Conservation (phyloP, 2,797 vertebrate species). For the Chrysocyon brachyurus region DNA sequence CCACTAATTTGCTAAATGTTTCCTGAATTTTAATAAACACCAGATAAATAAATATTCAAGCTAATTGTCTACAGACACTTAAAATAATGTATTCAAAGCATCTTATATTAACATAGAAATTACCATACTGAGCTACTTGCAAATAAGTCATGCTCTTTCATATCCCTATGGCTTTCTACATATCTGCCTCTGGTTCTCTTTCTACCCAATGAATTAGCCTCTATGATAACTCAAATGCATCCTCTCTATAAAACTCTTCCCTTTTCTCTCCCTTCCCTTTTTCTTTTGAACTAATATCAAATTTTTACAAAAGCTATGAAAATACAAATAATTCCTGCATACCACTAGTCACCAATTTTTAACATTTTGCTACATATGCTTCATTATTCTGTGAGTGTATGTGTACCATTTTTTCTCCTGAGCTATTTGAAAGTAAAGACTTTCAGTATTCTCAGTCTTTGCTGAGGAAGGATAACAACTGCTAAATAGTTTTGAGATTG, state of each 20-base stretch:
- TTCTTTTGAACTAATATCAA: constrained; percentile 43
- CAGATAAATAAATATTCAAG: background rate
- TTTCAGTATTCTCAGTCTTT: background rate
- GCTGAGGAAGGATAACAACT: background rate
- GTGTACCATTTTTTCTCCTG: background rate
- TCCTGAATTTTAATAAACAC: background rate
- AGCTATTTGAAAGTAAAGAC: background rate
- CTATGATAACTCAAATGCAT: background rate
- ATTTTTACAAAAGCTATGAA: constrained; percentile 46
- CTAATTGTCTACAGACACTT: background rate
- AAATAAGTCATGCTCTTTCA: background rate
- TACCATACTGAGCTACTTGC: background rate
- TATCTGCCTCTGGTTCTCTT: background rate
- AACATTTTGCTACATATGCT: constrained; percentile 4
- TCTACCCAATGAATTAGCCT: background rate
- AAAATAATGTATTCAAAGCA: constrained; percentile 6
- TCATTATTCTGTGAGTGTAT: background rate
- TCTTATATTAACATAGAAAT: background rate
- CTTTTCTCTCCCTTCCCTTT: background rate
- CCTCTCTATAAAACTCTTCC: background rate
- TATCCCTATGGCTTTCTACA: background rate
- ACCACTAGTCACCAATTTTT: background rate
- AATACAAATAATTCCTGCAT: background rate
- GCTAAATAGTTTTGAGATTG: background rate
- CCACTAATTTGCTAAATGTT: constrained; percentile 15